Conservation (phyloP, 2,888 invertebrate species). For the Noctua janthina region DNA sequence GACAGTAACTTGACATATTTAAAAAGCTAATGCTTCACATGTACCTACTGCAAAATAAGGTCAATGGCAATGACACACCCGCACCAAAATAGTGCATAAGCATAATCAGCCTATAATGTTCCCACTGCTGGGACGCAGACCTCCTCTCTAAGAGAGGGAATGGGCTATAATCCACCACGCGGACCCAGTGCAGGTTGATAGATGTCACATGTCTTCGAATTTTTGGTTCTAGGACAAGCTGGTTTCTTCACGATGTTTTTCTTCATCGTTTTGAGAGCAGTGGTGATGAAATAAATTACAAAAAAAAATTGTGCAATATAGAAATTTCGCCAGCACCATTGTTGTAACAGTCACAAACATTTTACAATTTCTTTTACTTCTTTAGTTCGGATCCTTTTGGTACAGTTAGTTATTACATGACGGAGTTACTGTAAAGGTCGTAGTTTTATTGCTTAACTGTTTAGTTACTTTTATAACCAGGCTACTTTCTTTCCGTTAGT, state of each 20-base stretch:
- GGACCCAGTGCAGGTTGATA: too few species aligned
- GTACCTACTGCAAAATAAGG: neutral
- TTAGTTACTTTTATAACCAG: conserved; percentile 79
- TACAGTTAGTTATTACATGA: conserved; percentile 66
- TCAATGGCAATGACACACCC: neutral
- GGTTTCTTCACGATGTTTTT: too few species aligned
- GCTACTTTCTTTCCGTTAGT: conserved; percentile 87
- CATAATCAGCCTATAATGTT: too few species aligned
- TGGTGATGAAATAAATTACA: too few species aligned
- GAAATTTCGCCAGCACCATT: conserved; percentile 56
- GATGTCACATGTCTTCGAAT: too few species aligned
- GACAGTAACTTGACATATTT: neutral
- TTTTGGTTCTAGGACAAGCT: too few species aligned
- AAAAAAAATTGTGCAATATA: conserved; percentile 63
- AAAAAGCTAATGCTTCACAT: neutral
- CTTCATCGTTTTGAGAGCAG: too few species aligned
- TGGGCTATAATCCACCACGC: too few species aligned
- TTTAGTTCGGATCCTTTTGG: conserved; percentile 52
- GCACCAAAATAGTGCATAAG: conserved; percentile 55
- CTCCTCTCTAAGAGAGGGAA: too few species aligned
- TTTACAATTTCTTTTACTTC: conserved; percentile 52
- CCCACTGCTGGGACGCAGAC: too few species aligned
- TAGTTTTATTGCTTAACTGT: conserved; percentile 75
- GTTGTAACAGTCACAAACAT: conserved; percentile 65
- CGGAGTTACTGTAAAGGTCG: conserved; percentile 65